Percentiles rank a stretch among this genome's conserved stretches.
phyloP scores from a whole-genome alignment of 2,888 invertebrate genomes.

The Eupithecia vulgata region DNA sequence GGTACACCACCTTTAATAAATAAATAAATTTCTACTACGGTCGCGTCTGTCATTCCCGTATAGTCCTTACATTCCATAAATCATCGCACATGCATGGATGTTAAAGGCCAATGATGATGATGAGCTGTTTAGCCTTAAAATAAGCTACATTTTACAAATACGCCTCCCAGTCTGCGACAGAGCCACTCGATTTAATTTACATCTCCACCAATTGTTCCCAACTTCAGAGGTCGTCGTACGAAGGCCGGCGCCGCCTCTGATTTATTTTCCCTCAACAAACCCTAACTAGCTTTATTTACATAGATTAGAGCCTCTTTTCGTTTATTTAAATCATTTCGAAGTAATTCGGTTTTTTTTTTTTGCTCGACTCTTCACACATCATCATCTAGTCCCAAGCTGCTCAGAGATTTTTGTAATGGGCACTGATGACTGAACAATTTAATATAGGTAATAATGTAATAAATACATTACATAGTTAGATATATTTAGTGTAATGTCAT shows the following conservation, averaged over 20 bases:
- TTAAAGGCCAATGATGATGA: neutral
- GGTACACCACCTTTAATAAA: too few species aligned
- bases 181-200: constrained; percentile 80
- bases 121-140: neutral
- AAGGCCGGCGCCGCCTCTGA: constrained; percentile 64
- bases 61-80: neutral
- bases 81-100: neutral
- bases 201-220: constrained; percentile 76
- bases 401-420: too few species aligned
- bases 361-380: too few species aligned
- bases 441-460: too few species aligned
- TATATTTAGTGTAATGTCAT: too few species aligned
- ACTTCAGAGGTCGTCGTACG: constrained; percentile 76
- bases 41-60: neutral
- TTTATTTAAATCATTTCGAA: constrained; percentile 5
- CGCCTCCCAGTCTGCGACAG: constrained; percentile 52
- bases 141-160: constrained; percentile 21
- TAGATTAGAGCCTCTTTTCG: constrained; percentile 5
- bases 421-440: too few species aligned
- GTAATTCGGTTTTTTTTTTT: too few species aligned
- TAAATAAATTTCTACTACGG: neutral
- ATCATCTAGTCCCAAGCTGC: too few species aligned
- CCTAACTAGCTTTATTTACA: constrained; percentile 47
- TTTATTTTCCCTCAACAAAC: constrained; percentile 76
- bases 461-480: too few species aligned